phyloP scores from a whole-genome alignment of 23 tunicate species.

The Halocynthia aurantium region DNA sequence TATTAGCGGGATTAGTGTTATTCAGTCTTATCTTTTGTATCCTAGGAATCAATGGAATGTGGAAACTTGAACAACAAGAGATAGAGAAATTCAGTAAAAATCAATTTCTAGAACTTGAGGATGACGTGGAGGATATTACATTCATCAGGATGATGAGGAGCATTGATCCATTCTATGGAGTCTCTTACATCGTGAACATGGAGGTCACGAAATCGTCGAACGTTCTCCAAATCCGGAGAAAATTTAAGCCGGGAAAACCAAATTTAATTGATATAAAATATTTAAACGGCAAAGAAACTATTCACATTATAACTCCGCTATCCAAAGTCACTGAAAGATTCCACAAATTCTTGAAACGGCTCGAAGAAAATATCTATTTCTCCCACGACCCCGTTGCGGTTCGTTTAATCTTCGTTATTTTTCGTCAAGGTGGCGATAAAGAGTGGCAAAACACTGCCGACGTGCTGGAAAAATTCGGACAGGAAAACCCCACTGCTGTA shows the following conservation, averaged over 20 bases:
- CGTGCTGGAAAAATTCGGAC: constrained; percentile 42
- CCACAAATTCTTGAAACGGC: constrained; percentile 36
- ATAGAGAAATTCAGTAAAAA: constrained; percentile 25
- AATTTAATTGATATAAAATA: constrained; percentile 38
- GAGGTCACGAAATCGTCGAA: constrained; percentile 21
- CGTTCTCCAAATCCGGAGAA: constrained; percentile 35
- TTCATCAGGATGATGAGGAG: constrained; percentile 21
- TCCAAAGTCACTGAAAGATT: constrained; percentile 75
- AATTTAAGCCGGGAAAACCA: constrained; percentile 40
- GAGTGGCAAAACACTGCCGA: constrained; percentile 22
- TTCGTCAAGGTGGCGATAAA: constrained; percentile 16
- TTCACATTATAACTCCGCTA: constrained; percentile 58
- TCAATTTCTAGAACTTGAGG: constrained; percentile 14
- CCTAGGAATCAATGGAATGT: constrained; percentile 70
- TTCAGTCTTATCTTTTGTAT: too few relatives aligned
- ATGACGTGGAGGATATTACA: not conserved
- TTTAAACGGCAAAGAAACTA: constrained; percentile 23
- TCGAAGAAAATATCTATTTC: constrained; percentile 29
- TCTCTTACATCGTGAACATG: constrained; percentile 45
- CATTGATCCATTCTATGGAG: constrained; percentile 61
- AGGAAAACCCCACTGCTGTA: constrained; percentile 40
- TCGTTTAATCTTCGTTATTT: constrained; percentile 55
- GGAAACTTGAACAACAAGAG: constrained; percentile 50
- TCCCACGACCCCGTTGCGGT: constrained; percentile 30
- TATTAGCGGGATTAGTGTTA: too few relatives aligned